Percentiles rank a stretch among this genome's conserved stretches.
Evolutionary conservation across 1,140 invertebrate genomes (phyloP).

Genomic region (Brachionus calyciflorus): DNA sequence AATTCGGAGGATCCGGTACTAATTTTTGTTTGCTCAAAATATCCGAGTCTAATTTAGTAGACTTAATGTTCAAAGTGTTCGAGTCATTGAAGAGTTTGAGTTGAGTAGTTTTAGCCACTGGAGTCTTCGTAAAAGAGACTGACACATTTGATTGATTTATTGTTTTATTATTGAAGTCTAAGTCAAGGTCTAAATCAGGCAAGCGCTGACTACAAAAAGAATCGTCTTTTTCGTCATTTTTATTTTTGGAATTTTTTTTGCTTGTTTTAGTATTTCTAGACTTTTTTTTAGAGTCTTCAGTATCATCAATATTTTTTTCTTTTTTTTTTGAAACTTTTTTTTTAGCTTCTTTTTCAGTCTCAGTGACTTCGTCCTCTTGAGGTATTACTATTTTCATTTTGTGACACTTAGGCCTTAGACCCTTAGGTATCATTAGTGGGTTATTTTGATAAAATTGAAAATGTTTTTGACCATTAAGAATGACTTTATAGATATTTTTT

Average conservation of each 20-base stretch:
- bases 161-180: background rate
- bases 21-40: slow-evolving; percentile 24
- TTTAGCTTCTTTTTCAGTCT: background rate
- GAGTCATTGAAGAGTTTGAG: slow-evolving; percentile 12
- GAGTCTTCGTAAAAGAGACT: background rate
- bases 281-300: slow-evolving; percentile 22
- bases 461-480: slow-evolving; percentile 34
- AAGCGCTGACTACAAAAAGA: background rate
- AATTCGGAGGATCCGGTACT: slow-evolving; percentile 4
- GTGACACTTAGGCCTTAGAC: background rate
- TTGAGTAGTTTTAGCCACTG: background rate
- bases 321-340: slow-evolving; percentile 24
- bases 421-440: slow-evolving; percentile 42
- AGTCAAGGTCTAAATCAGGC: background rate
- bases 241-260: slow-evolving; percentile 1
- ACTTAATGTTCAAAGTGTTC: background rate
- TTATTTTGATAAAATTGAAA: slow-evolving; percentile 43
- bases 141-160: background rate
- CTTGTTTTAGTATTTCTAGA: background rate
- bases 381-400: slow-evolving; percentile 18
- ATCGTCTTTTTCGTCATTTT: background rate
- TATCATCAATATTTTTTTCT: background rate
- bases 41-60: background rate
- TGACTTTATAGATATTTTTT: slow-evolving; percentile 41
- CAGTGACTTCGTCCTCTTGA: background rate